A percentile compares a stretch with the other conserved stretches of the same genome.
Conservation (phyloP, 1,140 invertebrate species). For the Pentalonia nigronervosa region DNA sequence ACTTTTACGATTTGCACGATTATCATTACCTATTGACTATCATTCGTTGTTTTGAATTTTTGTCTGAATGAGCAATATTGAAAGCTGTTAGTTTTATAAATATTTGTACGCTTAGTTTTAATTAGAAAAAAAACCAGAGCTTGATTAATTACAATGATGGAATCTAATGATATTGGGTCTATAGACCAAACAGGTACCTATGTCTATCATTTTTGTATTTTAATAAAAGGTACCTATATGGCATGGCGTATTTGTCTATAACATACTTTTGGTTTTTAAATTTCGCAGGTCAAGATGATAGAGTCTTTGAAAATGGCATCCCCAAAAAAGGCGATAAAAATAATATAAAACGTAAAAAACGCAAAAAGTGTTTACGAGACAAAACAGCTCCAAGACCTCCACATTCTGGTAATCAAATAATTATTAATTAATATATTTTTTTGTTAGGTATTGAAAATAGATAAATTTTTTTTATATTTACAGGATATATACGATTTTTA, state of each 20-base stretch:
- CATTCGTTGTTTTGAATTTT: neutral
- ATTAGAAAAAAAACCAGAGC: neutral
- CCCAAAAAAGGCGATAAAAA: constrained; percentile 16
- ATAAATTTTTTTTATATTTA: constrained; percentile 60
- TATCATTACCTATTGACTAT: neutral
- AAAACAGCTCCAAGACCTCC: constrained; percentile 76
- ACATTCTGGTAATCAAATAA: constrained; percentile 78
- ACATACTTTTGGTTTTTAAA: constrained; percentile 70
- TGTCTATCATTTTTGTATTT: neutral
- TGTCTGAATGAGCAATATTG: neutral
- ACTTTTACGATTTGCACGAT: neutral
- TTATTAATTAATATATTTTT: constrained; percentile 63
- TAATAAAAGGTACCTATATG: neutral
- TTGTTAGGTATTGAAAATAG: neutral
- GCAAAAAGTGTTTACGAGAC: constrained; percentile 73
- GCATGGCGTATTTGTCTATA: neutral
- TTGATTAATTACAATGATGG: neutral
- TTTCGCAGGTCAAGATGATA: neutral
- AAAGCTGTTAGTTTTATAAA: neutral
- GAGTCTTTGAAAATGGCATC: neutral
- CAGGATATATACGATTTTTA: constrained; percentile 85
- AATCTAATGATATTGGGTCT: no score
- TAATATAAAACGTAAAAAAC: constrained; percentile 69
- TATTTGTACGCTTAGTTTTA: neutral
- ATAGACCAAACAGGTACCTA: neutral